Percentiles rank a stretch among this genome's conserved stretches.
These are phyloP conservation scores for Cyanistes caeruleus DNA, from an alignment of 2,113 vertebrate species.

Conservation along the genomic window DNA sequence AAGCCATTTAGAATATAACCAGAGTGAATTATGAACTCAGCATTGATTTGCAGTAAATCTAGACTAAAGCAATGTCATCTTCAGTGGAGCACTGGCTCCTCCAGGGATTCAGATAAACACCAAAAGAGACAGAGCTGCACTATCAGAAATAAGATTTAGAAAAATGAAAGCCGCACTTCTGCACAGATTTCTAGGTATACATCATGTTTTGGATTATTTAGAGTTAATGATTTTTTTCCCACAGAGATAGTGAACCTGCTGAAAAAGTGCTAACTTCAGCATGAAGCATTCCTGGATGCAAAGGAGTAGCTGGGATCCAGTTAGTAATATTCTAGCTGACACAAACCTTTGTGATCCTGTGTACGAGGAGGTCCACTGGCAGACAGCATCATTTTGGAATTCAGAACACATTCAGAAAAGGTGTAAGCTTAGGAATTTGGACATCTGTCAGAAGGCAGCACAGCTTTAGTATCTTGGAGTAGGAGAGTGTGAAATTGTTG, in stretches of 20 bases:
- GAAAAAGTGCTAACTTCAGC: not conserved
- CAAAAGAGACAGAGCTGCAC: not conserved
- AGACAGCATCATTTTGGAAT: not conserved
- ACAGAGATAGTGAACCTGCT: not conserved
- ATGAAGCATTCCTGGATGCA: not conserved
- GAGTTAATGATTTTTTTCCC: not conserved
- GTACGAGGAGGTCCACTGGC: not conserved
- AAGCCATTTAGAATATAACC: slow-evolving; percentile 1
- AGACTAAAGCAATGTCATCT: slow-evolving; percentile 38
- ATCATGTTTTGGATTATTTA: not conserved
- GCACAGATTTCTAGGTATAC: not conserved
- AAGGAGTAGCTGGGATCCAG: not conserved
- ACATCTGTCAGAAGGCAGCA: not conserved
- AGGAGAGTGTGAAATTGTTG: not conserved
- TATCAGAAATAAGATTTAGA: slow-evolving; percentile 39
- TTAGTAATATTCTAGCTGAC: not conserved
- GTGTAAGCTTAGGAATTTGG: not conserved
- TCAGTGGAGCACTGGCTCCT: not conserved
- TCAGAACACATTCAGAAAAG: not conserved
- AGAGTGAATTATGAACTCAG: slow-evolving; percentile 29
- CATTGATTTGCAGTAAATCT: slow-evolving; percentile 51
- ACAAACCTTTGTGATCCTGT: not conserved
- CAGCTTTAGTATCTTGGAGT: not conserved
- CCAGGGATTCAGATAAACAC: slow-evolving; percentile 15
- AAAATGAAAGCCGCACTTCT: not conserved